Percentiles rank a stretch among this genome's conserved stretches.
Conservation (phyloP, 2,888 invertebrate species). For the Arctia plantaginis region DNA sequence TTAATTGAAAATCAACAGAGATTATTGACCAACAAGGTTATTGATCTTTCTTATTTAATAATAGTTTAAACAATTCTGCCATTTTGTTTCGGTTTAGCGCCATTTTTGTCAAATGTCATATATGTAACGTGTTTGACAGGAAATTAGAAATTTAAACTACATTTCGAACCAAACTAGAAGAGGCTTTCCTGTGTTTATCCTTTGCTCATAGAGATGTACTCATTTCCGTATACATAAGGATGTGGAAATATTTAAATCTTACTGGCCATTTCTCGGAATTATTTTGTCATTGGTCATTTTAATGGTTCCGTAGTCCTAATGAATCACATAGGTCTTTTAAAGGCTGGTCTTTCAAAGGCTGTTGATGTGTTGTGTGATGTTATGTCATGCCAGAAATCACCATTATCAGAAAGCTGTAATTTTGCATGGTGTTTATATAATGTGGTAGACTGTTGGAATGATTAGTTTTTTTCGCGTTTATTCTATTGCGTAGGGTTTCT, state of each 20-base stretch:
- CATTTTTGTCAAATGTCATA: neutral
- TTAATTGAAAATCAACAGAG: neutral
- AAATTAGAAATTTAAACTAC: neutral
- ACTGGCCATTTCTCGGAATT: neutral
- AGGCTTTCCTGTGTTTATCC: constrained; percentile 5
- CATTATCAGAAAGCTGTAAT: too few relatives aligned
- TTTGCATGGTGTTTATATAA: too few relatives aligned
- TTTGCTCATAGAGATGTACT: constrained; percentile 4
- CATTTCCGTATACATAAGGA: constrained; percentile 3
- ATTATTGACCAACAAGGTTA: neutral
- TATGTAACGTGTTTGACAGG: neutral
- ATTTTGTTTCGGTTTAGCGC: neutral
- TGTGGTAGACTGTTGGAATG: too few relatives aligned
- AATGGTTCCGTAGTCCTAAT: neutral
- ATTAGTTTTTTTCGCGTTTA: too few relatives aligned
- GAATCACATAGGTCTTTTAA: too few relatives aligned
- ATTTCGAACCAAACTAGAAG: neutral
- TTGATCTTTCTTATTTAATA: neutral
- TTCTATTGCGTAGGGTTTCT: too few relatives aligned
- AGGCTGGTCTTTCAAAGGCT: too few relatives aligned
- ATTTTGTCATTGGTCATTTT: neutral
- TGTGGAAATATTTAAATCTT: neutral
- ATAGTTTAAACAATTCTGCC: neutral
- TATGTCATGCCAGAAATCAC: too few relatives aligned
- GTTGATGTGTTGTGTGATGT: too few relatives aligned